Percentiles rank a stretch among this genome's conserved stretches.
These are phyloP conservation scores for Argyrosomus regius DNA, from an alignment of 2,797 vertebrate species.

Conservation along the genomic window DNA sequence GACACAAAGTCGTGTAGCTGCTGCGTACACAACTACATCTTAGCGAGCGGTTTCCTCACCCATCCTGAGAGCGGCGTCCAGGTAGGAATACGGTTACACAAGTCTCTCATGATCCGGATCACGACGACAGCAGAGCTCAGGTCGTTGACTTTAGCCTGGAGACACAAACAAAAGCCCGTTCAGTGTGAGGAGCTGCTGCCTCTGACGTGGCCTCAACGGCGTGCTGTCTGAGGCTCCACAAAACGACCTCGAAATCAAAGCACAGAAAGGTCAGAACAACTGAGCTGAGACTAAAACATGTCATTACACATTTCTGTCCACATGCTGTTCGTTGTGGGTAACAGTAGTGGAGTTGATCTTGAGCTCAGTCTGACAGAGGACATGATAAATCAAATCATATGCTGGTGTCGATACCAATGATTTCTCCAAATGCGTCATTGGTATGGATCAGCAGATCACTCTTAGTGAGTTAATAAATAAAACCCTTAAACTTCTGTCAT, in stretches of 20 bases:
- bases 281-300: slow-evolving; percentile 22
- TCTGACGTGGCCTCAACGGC: slow-evolving; percentile 8
- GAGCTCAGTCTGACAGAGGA: slow-evolving; percentile 39
- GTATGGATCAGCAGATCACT: slow-evolving; percentile 50
- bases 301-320: slow-evolving; percentile 11
- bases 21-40: not conserved
- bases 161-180: slow-evolving; percentile 65
- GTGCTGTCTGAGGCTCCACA: slow-evolving; percentile 44
- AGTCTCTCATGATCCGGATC: slow-evolving; percentile 94
- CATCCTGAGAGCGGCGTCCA: slow-evolving; percentile 96
- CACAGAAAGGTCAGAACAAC: slow-evolving; percentile 40
- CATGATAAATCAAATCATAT: slow-evolving; percentile 14
- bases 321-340: slow-evolving; percentile 22
- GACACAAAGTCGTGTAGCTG: too few species aligned
- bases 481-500: slow-evolving; percentile 27
- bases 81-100: slow-evolving; percentile 93
- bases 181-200: slow-evolving; percentile 20
- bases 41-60: slow-evolving; percentile 84
- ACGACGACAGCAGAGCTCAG: slow-evolving; percentile 94
- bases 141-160: slow-evolving; percentile 93
- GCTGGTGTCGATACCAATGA: slow-evolving; percentile 65
- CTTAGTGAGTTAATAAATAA: slow-evolving; percentile 9
- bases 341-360: slow-evolving; percentile 35
- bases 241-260: slow-evolving; percentile 53
- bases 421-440: slow-evolving; percentile 39